Percentiles rank a stretch among this genome's conserved stretches.
phyloP scores from a whole-genome alignment of 2,888 invertebrate genomes.

The Pristionchus mayeri region DNA sequence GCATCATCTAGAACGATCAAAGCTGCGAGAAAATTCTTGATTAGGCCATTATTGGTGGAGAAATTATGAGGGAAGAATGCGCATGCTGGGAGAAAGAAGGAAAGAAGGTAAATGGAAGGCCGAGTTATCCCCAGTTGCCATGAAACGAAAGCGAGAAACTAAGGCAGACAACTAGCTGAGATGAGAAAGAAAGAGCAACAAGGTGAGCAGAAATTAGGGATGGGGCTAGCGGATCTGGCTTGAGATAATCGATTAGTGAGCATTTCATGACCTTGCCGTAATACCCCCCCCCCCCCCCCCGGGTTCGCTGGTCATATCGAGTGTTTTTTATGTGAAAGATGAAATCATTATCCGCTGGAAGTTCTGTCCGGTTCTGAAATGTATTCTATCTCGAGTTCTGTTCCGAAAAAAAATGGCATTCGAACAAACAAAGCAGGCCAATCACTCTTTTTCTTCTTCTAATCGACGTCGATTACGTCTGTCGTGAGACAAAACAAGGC shows the following conservation, averaged over 20 bases:
- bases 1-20: neutral
- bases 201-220: neutral
- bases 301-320: too few relatives aligned
- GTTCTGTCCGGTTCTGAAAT: neutral
- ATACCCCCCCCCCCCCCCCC: too few relatives aligned
- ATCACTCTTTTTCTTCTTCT: conserved; percentile 14
- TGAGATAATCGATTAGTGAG: neutral
- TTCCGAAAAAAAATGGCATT: neutral
- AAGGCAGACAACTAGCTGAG: neutral
- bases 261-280: neutral
- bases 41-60: too few relatives aligned
- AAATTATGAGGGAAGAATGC: neutral
- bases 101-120: neutral
- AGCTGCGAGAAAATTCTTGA: too few relatives aligned
- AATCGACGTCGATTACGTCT: conserved; percentile 17
- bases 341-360: too few relatives aligned
- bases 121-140: neutral
- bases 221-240: neutral
- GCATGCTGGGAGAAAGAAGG: neutral
- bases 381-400: neutral
- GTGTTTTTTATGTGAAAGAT: too few relatives aligned
- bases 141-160: neutral
- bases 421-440: neutral
- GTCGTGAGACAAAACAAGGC: neutral
- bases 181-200: conserved; percentile 17